phyloP scores from a whole-genome alignment of 2,888 invertebrate genomes.

The Cyclophora albipunctata region DNA sequence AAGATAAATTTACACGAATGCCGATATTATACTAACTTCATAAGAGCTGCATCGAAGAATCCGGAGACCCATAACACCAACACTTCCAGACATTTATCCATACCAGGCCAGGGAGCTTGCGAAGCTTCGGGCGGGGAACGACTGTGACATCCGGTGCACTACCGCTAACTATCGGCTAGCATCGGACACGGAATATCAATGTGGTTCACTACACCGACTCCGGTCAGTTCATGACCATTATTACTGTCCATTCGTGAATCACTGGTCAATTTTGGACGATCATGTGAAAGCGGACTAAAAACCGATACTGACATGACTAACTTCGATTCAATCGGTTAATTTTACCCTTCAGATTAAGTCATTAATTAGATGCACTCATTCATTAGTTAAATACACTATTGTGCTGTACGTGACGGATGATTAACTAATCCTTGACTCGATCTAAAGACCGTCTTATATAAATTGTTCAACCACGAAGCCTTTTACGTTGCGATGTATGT shows the following conservation, averaged over 20 bases:
- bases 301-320: too few relatives aligned
- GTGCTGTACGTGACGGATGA: too few relatives aligned
- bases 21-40: constrained; percentile 35
- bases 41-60: constrained; percentile 29
- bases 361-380: too few relatives aligned
- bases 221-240: too few relatives aligned
- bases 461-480: too few relatives aligned
- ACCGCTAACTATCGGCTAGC: constrained; percentile 19
- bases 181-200: constrained; percentile 8
- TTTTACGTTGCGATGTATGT: too few relatives aligned
- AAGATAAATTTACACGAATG: too few relatives aligned
- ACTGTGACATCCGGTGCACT: constrained; percentile 3
- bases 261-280: neutral
- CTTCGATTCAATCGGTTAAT: constrained; percentile 1
- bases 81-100: constrained; percentile 34
- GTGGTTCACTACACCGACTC: constrained; percentile 1
- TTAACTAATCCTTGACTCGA: too few relatives aligned
- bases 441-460: too few relatives aligned
- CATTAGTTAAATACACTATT: too few relatives aligned
- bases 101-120: constrained; percentile 5
- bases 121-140: neutral
- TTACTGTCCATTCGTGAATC: neutral
- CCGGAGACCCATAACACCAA: constrained; percentile 39
- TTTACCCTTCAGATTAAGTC: neutral
- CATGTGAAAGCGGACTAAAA: neutral